Base-by-base conservation (phyloP, 2,888 invertebrate species). In the Operophtera brumata region DNA sequence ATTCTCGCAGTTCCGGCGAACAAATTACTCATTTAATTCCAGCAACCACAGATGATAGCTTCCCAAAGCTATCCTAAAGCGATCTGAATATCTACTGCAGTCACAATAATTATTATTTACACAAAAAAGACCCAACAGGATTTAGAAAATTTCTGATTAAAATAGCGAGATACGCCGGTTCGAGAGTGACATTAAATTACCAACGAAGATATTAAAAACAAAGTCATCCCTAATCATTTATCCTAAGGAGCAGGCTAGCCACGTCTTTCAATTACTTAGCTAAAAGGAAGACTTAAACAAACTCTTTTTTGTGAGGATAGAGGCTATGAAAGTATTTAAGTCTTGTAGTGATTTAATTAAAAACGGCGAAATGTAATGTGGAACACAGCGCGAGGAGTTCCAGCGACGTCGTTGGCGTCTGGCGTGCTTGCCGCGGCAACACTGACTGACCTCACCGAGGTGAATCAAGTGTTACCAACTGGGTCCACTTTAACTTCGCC, bases 391-490 rank as follows among this genome's bases (percentile, higher is more conserved):
- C 41, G 28, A 5, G 6, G 11, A 1, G 34, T 25, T 3, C 11
- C 20, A 20, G 2, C 63, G 2, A 79, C 75, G 54, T n/a, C 20
- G 4, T 2, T 20, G 86, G 84, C 2, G 51, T 88, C 92, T 2
- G 91, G 81, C 51, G 77, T 87, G 4, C 14, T 54, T 14, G 50
- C 37, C 37, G n/a, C 44, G 56, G 56, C 59, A 59, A 59, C 35
- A 59, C 59, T 59, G 59, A 20, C 10, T 20, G 20, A 20, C 20
- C 20, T 20, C 20, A 20, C 20, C 20, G n/a, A 13, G 39, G 13
- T 30, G 13, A 26, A 9, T 30, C 40, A 2, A 8, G 36, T 36
- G 13, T 13, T 36, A 7, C 36, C 36, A 36, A 36, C 36, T 12
- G 8, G 9, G 30, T 30, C 30, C 8, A 20, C 2, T 20, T 4